These are phyloP conservation scores for Urocynchramus pylzowi DNA, from an alignment of 2,113 vertebrate genomes.

Conservation along the genomic window DNA sequence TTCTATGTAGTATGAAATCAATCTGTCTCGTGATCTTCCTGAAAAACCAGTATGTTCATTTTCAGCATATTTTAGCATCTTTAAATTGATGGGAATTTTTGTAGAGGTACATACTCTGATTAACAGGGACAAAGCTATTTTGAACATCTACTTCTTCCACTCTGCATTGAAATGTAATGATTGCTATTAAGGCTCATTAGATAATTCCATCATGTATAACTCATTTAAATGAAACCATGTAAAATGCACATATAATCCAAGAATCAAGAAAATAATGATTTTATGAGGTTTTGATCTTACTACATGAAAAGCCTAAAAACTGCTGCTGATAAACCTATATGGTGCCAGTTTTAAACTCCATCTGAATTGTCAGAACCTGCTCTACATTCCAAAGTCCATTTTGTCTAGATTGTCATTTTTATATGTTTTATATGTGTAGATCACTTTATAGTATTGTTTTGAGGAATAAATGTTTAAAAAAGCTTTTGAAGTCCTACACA, in stretches of 20 bases:
- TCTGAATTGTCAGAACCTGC: background rate
- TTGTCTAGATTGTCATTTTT: background rate
- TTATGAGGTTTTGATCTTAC: background rate
- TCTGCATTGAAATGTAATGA: background rate
- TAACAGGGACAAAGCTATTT: background rate
- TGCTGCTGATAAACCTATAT: background rate
- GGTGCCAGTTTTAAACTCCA: background rate
- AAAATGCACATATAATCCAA: background rate
- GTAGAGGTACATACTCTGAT: background rate
- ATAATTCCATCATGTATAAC: background rate
- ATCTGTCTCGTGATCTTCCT: background rate
- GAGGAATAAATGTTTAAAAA: background rate
- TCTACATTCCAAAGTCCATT: background rate
- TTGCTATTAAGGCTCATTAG: background rate
- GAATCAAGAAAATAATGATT: background rate
- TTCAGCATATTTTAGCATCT: background rate
- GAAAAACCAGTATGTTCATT: background rate
- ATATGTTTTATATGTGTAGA: background rate
- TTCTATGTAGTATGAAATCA: background rate
- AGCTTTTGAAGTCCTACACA: background rate
- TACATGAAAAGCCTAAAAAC: background rate
- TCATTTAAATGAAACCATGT: background rate
- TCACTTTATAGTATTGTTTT: background rate
- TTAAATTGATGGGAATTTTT: background rate
- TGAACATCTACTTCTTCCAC: background rate